Percentiles rank a stretch among this genome's conserved stretches.
Evolutionary conservation across 2,113 vertebrate genomes (phyloP).

Genomic region (Passer montanus): DNA sequence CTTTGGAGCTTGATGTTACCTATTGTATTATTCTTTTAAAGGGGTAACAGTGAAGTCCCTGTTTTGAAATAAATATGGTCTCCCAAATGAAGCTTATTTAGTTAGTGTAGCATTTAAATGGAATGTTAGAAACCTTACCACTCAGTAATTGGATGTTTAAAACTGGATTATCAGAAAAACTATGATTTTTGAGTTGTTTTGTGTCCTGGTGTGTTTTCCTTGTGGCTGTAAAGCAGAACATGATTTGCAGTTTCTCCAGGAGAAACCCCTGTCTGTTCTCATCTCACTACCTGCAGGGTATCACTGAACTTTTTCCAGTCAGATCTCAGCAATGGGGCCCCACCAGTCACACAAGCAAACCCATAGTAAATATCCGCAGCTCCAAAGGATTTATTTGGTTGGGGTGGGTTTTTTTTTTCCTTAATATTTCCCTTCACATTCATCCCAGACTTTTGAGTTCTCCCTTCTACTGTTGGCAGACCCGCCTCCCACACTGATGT

Average conservation of each 20-base stretch:
- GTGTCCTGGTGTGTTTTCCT: not conserved
- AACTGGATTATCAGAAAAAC: not conserved
- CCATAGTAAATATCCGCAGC: not conserved
- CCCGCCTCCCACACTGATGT: not conserved
- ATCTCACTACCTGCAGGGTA: not conserved
- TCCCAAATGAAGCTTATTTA: not conserved
- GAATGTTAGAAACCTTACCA: not conserved
- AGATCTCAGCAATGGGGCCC: not conserved
- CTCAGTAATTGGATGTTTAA: not conserved
- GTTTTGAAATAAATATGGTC: not conserved
- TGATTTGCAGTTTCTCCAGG: not conserved
- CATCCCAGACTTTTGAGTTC: not conserved
- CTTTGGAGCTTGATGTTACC: not conserved
- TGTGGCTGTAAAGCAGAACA: not conserved
- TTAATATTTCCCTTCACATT: not conserved
- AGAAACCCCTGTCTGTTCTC: rapidly evolving
- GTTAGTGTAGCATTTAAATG: not conserved
- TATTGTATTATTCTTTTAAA: not conserved
- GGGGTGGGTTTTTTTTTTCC: rapidly evolving
- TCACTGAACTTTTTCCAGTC: not conserved
- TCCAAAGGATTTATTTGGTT: not conserved
- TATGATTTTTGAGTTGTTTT: not conserved
- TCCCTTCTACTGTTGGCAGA: not conserved
- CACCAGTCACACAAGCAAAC: rapidly evolving
- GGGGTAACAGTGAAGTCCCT: not conserved